Evolutionary conservation across 1,140 invertebrate genomes (phyloP), one percentile per base, ranked within the genome.

Genomic region (Drosophila busckii): DNA sequence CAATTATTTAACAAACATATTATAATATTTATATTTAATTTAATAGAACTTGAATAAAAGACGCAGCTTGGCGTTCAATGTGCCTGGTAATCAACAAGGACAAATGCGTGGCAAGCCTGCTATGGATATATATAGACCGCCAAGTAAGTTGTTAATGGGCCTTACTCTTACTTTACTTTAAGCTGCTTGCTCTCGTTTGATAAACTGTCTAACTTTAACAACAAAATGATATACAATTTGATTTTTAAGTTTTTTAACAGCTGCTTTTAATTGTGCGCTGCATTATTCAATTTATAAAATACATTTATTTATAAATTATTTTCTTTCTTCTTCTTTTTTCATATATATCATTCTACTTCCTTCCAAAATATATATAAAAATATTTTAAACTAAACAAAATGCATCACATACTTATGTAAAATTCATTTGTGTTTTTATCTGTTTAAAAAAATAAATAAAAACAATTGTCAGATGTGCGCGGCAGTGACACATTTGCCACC

Each of bases 101-200:
- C 86, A 87, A 54, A 75, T 87, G 41, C 62, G 91, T 78, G 90
- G 90, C 35, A 95, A 96, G 88, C 94, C 94, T 3, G 94, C 93
- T 13, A 91, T 95, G 87, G 94, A 95, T 89, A 94, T 96, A 69
- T 96, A 96, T 87, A 91, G 94, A 80, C 95, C 95, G 12, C 94
- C 94, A 86, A 95, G 94, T 94, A 88, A 90, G 88, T 89, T 12
- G 20, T 34, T 6, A 15, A 34, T 28, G 9, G 10, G 20, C 20
- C 50, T 17, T 9, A 5, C n/a, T 16, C 6, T 25, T 12, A 29
- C 22, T 17, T 15, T 52, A 16, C 45, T 50, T 1, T 31, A 19
- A 32, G 67, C 67, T 61, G n/a, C n/a, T 65, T 9, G 32, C 23
- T 50, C 35, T 31, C 17, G 26, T 22, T 6, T 9, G 13, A 13